Base-by-base conservation (phyloP, 1,140 invertebrate genomes). In the Radopholus similis region DNA sequence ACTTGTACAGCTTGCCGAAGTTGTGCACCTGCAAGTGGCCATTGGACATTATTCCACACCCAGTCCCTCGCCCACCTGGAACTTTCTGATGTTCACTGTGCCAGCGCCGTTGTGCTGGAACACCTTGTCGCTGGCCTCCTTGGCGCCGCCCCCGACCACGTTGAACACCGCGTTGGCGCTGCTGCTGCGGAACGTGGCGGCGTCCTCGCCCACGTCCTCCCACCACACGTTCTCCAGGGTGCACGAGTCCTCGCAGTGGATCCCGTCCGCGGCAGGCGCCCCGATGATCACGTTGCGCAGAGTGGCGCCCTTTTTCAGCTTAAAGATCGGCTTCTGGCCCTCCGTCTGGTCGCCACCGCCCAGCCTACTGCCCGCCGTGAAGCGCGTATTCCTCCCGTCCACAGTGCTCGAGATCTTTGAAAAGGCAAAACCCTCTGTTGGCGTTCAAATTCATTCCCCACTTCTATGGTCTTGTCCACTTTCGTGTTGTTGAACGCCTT, bases 101-200 rank as follows among this genome's bases (percentile, higher is more conserved):
- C 63, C 63, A 15, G 21, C 49, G 13, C 63, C 63, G 37, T 64
- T 62, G 44, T 60, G 2, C n/a, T 64, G 63, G 57, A 64, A 64
- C 63, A 64, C 63, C 35, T 64, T 64, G 56, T 64, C 63, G 11
- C 21, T 1, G 15, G 63, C 63, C 8, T 66, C 23, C 30, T 66
- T 44, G 15, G 59, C 63, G 56, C 63, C 63, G 4, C 63, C 63
- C 18, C 54, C 55, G 2, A 9, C 28, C 18, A 64, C 54, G 9
- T 18, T 11, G 34, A 63, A 64, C 13, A 18, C 64, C 13, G 63
- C n/a, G n/a, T 18, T n/a, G 23, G 6, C 55, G 0, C 6, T 2
- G 13, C 63, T 60, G 34, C 63, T 60, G 11, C 28, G 53, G 23
- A 64, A 64, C 9, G 63, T 64, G n/a, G 63, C 63, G 18, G 64